Evolutionary conservation across 2,113 vertebrate genomes (phyloP), one percentile per base, ranked within the genome.

Genomic region (Cyprinodon tularosa): DNA sequence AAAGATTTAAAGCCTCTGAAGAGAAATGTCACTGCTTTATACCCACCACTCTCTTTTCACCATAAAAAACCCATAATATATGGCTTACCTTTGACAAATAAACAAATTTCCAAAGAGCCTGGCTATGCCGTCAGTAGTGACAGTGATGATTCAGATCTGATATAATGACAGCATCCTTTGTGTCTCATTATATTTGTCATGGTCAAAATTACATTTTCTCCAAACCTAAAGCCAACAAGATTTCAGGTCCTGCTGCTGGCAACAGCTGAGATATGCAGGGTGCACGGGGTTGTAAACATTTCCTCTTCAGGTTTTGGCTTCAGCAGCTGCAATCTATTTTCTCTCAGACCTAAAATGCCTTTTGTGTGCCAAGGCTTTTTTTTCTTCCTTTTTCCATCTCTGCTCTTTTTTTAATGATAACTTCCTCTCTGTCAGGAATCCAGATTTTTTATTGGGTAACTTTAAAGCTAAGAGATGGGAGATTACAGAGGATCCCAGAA

Each of bases 321-420:
- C 59, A 59, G 84, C 88, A 92, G 90, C 89, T 92, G 90, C 72
- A 73, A 76, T 86, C 83, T 63, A 89, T 89, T 91, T 89, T 74
- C 88, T 36, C 68, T 59, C 71, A 82, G 82, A 85, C 80, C 85
- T 82, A 68, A 90, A 84, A 87, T 80, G 74, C 61, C 78, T 90
- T 80, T 62, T 71, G 79, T 85, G 74, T 88, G 80, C 84, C 85
- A 84, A 83, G 70, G 64, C 76, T 68, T 61, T 77, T 45, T 78
- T 86, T 59, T 44, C 7, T 5, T 42, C 68, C 48, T 12, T 20
- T 9, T 38, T 44, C 20, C 45, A 13, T 66, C 68, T 66, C 73
- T 60, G 60, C 4, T 20, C 47, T 45, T 70, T 63, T 67, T 59
- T 57, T n/a, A 57, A 57, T 10, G 50, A 76, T 11, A 7, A 50